Percentiles rank a stretch among this genome's conserved stretches.
These are phyloP conservation scores for Chaitophorus viminalis DNA, from an alignment of 2,888 invertebrate genomes.

Conservation along the genomic window DNA sequence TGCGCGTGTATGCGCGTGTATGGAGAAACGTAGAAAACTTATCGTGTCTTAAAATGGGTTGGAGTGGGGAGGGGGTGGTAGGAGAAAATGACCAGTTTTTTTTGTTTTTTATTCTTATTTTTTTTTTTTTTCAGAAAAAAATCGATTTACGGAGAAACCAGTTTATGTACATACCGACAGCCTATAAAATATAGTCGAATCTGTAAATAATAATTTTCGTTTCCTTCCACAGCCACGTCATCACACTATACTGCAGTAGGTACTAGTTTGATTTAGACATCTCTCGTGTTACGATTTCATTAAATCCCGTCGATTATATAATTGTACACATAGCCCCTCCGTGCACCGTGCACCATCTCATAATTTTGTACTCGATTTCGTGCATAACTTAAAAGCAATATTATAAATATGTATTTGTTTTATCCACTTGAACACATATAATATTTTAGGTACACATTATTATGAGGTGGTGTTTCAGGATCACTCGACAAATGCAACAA, in stretches of 20 bases:
- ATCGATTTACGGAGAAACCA: neutral
- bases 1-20: neutral
- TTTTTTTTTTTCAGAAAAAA: neutral
- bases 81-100: conserved; percentile 1
- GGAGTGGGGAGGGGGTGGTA: neutral
- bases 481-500: no score
- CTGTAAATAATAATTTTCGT: conserved; percentile 14
- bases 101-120: neutral
- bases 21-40: no score
- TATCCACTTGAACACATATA: no score
- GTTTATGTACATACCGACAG: conserved; percentile 23
- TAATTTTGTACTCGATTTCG: no score
- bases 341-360: no score
- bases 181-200: no score
- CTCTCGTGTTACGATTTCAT: neutral
- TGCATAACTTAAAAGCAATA: no score
- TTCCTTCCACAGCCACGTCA: neutral
- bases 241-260: no score
- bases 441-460: no score
- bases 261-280: conserved; percentile 27
- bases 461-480: no score
- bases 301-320: neutral
- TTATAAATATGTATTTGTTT: no score
- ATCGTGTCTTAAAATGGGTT: no score
- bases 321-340: neutral